A percentile compares a stretch with the other conserved stretches of the same genome.
These are phyloP conservation scores for Tricholauxania praeusta DNA, from an alignment of 2,888 invertebrate genomes.

Conservation along the genomic window DNA sequence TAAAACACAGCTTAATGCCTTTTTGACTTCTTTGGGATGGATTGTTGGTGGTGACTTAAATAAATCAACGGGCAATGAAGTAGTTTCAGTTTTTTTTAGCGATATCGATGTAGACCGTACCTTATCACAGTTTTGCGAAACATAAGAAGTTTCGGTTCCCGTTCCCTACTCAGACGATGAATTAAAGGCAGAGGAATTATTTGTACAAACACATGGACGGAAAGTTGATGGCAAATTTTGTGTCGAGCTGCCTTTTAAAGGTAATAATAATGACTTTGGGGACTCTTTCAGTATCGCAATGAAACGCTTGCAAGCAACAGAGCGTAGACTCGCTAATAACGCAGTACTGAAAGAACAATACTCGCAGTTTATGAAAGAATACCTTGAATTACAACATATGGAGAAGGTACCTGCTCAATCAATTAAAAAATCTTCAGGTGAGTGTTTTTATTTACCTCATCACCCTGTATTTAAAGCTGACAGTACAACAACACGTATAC, in stretches of 20 bases:
- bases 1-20: too few species aligned
- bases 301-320: conserved; percentile 8
- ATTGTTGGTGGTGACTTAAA: too few species aligned
- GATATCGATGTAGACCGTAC: too few species aligned
- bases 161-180: not conserved
- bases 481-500: conserved; percentile 34
- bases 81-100: too few species aligned
- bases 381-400: conserved; percentile 34
- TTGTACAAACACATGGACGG: conserved; percentile 1
- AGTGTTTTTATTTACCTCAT: conserved; percentile 36
- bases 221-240: conserved; percentile 17
- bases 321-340: not conserved
- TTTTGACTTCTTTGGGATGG: too few species aligned
- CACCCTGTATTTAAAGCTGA: conserved; percentile 41
- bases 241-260: conserved; percentile 20
- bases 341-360: not conserved
- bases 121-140: too few species aligned
- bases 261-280: not conserved
- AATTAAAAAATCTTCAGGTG: conserved; percentile 14
- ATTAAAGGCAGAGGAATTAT: not conserved
- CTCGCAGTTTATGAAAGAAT: conserved; percentile 27
- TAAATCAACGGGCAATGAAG: too few species aligned
- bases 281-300: not conserved
- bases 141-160: too few species aligned
- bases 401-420: conserved; percentile 25